Evolutionary conservation across 2,888 invertebrate species (phyloP).

Genomic region (Polymixis lichenea): DNA sequence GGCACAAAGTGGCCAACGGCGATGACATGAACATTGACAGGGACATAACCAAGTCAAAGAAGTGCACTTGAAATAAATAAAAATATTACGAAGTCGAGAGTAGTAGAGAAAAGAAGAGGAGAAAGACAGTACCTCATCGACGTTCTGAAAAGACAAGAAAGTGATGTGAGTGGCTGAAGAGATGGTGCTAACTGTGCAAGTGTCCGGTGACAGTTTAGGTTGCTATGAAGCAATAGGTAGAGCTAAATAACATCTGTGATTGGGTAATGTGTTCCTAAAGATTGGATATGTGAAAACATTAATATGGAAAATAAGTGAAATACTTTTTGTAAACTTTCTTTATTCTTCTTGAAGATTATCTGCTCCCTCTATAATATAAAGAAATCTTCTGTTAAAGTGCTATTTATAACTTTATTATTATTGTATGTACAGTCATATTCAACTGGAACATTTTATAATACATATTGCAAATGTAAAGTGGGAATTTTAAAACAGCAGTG

Average conservation of each 20-base stretch:
- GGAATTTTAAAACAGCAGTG: slow-evolving; percentile 14
- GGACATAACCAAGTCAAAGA: slow-evolving; percentile 67
- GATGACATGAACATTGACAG: slow-evolving; percentile 68
- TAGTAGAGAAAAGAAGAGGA: slow-evolving; percentile 82
- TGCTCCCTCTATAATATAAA: slow-evolving; percentile 68
- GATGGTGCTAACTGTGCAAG: slow-evolving; percentile 82
- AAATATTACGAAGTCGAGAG: slow-evolving; percentile 79
- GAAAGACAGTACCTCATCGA: slow-evolving; percentile 91
- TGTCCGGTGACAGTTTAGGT: slow-evolving; percentile 67
- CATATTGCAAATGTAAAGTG: slow-evolving; percentile 16
- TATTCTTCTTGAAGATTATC: slow-evolving; percentile 69
- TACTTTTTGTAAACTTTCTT: slow-evolving; percentile 69
- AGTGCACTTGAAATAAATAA: slow-evolving; percentile 81
- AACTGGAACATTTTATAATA: slow-evolving; percentile 33
- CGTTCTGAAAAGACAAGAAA: slow-evolving; percentile 91
- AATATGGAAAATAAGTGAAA: slow-evolving; percentile 58
- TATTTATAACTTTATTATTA: slow-evolving; percentile 41
- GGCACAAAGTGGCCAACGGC: slow-evolving; percentile 68
- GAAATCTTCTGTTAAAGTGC: slow-evolving; percentile 61
- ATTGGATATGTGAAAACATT: slow-evolving; percentile 60
- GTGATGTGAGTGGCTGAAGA: slow-evolving; percentile 84
- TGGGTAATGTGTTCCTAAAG: slow-evolving; percentile 64
- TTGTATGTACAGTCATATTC: slow-evolving; percentile 41
- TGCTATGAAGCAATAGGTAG: slow-evolving; percentile 64
- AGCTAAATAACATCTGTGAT: slow-evolving; percentile 59